Percentiles rank a stretch among this genome's conserved stretches.
Conservation (phyloP, 2,113 vertebrate species). For the Chinchilla lanigera region DNA sequence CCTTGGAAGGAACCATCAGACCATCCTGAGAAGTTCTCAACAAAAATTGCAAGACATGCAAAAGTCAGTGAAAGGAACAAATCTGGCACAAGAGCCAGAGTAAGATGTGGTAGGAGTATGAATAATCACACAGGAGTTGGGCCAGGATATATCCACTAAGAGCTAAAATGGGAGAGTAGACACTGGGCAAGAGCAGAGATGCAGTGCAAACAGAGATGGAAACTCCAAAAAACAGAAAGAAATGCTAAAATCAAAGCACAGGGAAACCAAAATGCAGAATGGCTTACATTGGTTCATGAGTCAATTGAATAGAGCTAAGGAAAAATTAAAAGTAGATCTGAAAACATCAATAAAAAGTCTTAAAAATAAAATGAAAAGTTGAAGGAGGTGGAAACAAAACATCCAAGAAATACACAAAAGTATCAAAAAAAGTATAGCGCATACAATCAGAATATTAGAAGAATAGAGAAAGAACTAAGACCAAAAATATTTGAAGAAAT, state of each 20-base stretch:
- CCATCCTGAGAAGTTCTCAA: neutral
- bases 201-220: neutral
- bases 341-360: neutral
- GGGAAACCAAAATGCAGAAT: neutral
- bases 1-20: neutral
- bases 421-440: neutral
- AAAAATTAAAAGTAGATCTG: neutral
- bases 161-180: neutral
- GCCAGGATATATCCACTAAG: neutral
- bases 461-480: neutral
- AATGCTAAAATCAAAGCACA: neutral
- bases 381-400: neutral
- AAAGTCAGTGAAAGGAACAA: neutral
- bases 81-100: neutral
- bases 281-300: neutral
- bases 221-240: neutral
- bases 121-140: neutral
- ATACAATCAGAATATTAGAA: neutral
- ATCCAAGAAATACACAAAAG: neutral
- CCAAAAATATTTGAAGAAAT: neutral
- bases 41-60: neutral
- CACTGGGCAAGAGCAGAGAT: neutral
- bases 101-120: neutral
- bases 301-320: neutral
- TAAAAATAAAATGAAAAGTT: neutral